Base-by-base conservation (phyloP, 2,888 invertebrate species). In the Oligia strigilis region DNA sequence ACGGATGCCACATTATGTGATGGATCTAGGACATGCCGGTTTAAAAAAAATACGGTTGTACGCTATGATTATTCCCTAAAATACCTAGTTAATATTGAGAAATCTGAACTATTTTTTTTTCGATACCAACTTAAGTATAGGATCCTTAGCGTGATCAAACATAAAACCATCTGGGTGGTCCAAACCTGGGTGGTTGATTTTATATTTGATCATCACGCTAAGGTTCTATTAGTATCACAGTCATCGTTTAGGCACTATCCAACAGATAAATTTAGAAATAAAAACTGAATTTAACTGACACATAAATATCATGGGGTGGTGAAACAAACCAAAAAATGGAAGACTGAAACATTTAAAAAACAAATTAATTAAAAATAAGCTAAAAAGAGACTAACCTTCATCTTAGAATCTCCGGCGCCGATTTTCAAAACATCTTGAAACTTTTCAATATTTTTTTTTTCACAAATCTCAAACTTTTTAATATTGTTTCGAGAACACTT, bases 361-460 rank as follows among this genome's bases (percentile, higher is more conserved):
- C 19, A 67, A 40, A 29, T 29, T 13, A 52, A 13, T 13, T 46
- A 49, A 49, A 13, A 49, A 14, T 4, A 49, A 49, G 49, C 8
- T 49, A 19, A 23, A 29, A 43, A 36, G 8, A 4, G 5, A 75
- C 83, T 73, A 52, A 85, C 85, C 83, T 78, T 55, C 77, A 77
- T 85, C 13, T 1, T 69, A 36, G 19, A 58, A 8, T 19, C n/a
- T 49, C 29, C 4, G 14, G 9, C 17, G 2, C 17, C 14, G 14
- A 60, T 60, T 49, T 72, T 29, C 1, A 40, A 40, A 43, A 11
- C 23, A 17, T 17, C 29, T 23, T 70, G 2, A 55, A 46, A 40
- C 6, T 46, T 49, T 77, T 17, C 3, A 14, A 29, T 11, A 1
- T 36, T n/a, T 19, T 64, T 67, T n/a, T 69, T 29, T 49, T 67